Evolutionary conservation across 2,113 vertebrate species (phyloP), one percentile per base, ranked within the genome.

Genomic region (Clarias macrocephalus): DNA sequence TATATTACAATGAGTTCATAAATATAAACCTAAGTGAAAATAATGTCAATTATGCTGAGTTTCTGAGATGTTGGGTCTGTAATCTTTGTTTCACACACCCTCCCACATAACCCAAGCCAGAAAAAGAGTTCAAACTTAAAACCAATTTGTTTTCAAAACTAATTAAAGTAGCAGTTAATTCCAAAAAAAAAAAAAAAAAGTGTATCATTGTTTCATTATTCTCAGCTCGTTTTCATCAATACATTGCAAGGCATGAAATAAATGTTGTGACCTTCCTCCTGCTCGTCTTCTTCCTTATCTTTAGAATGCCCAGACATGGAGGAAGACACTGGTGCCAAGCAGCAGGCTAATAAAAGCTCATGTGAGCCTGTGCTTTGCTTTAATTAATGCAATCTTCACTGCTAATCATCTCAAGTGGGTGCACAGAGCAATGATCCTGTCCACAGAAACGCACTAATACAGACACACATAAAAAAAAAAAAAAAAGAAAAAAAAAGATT

Each of bases 351-450:
- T 90, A 59, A 88, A 85, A 81, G 59, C 83, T 73, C 62, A 70
- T 83, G 72, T 30, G 75, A 85, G 77, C 56, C 60, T 28, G 70
- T 19, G 73, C 84, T 30, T 87, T 59, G 63, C 80, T 60, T 91
- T 89, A 91, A 91, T 91, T 89, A 86, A 90, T 83, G 57, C 60
- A 77, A 88, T 88, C 88, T 87, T 65, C 62, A 68, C 15, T 52
- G 73, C 87, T 89, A 89, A 89, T 89, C 87, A 87, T 80, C 83
- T 56, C 83, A 66, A 87, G 73, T 89, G 84, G 62, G 70, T 70
- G 83, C 83, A 87, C 28, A 30, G n/a, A 84, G 82, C 82, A 85
- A 56, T 21, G 18, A 30, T 60, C 0, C 62, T 52, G 28, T 66
- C 63, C 65, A 80, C 25, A 54, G 33, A 62, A 70, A 48, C 82